Conservation (phyloP, 2,113 vertebrate species). For the Rhynchomys soricoides region DNA sequence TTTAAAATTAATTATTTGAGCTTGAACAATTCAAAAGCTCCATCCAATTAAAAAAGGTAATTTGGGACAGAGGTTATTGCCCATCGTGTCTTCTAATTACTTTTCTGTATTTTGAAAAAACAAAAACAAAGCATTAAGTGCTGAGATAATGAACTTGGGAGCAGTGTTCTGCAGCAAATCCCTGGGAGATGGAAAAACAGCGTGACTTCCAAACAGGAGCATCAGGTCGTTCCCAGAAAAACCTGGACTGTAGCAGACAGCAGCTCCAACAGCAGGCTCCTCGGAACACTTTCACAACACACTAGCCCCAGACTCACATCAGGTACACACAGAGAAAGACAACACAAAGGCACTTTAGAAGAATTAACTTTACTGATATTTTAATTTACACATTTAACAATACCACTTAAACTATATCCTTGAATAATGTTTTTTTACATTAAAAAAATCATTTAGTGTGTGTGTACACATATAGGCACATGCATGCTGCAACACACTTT, state of each 20-base stretch:
- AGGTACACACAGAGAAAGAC: background rate
- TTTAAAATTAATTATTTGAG: slow-evolving; percentile 75
- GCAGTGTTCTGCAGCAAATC: slow-evolving; percentile 22
- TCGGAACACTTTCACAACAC: background rate
- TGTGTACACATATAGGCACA: background rate
- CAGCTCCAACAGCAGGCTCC: background rate
- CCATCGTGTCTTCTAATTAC: slow-evolving; percentile 75
- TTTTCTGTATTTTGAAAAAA: slow-evolving; percentile 80
- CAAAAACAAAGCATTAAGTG: slow-evolving; percentile 68
- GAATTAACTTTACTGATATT: background rate
- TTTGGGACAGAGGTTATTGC: slow-evolving; percentile 72
- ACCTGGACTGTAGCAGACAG: background rate
- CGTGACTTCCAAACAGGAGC: slow-evolving; percentile 12
- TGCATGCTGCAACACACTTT: background rate
- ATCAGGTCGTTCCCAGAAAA: slow-evolving; percentile 28
- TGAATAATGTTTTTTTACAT: background rate
- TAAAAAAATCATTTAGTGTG: background rate
- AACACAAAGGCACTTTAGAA: background rate
- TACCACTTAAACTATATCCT: background rate
- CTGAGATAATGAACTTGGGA: slow-evolving; percentile 73
- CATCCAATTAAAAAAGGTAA: slow-evolving; percentile 74
- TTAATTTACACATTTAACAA: background rate
- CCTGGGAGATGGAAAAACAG: slow-evolving; percentile 33
- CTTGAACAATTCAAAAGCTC: slow-evolving; percentile 77
- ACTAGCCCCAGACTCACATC: no score